A percentile compares a stretch with the other conserved stretches of the same genome.
Conservation (phyloP, 2,888 invertebrate species). For the Stenolophus ochropezus region DNA sequence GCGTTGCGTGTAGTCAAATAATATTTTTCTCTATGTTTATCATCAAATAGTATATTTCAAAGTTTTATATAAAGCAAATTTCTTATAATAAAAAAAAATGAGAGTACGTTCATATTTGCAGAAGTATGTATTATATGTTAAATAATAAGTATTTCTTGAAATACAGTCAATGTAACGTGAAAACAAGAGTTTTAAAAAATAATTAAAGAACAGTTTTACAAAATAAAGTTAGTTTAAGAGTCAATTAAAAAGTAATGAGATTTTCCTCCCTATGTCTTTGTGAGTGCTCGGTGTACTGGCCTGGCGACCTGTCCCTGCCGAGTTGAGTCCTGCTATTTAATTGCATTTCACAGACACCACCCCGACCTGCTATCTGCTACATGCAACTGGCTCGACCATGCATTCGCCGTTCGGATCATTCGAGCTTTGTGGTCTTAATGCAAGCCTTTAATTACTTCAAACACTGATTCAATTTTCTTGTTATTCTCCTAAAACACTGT, state of each 20-base stretch:
- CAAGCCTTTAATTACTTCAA: slow-evolving; percentile 23
- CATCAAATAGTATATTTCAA: no score
- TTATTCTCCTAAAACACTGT: background rate
- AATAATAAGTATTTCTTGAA: no score
- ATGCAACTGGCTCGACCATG: background rate
- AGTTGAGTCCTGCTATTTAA: slow-evolving; percentile 18
- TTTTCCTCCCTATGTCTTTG: background rate
- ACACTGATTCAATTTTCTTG: background rate
- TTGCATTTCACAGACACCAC: slow-evolving; percentile 18
- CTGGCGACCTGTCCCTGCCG: background rate
- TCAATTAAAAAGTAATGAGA: background rate
- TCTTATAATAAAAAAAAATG: no score
- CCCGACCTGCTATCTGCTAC: background rate
- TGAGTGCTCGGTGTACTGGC: background rate
- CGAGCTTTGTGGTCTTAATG: background rate
- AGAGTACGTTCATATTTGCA: no score
- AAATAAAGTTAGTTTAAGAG: background rate
- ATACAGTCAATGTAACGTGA: no score
- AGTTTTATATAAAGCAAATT: no score
- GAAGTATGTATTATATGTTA: no score
- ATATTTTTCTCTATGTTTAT: no score
- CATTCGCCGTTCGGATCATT: background rate
- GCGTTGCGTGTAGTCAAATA: no score
- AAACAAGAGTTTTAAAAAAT: no score
- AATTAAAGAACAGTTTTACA: background rate